phyloP scores from a whole-genome alignment of 2,113 vertebrate species.

The Labeo catla region DNA sequence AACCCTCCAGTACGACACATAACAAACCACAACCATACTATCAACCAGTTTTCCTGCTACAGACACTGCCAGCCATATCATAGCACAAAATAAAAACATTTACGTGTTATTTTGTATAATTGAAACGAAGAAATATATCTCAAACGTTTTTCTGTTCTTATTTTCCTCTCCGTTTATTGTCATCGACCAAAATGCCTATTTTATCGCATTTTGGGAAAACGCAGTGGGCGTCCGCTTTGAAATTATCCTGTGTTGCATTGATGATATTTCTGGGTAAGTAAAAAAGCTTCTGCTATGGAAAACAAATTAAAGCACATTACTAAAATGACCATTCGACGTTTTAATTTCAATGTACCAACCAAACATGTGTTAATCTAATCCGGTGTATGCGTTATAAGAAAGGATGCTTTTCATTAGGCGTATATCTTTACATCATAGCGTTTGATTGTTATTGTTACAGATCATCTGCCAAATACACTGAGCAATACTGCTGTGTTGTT shows the following conservation, averaged over 20 bases:
- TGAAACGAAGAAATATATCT: constrained; percentile 19
- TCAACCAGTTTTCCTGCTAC: constrained; percentile 68
- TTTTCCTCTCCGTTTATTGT: neutral
- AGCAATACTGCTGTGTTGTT: neutral
- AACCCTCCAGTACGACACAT: neutral
- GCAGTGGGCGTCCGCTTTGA: constrained; percentile 48
- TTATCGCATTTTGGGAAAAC: constrained; percentile 38
- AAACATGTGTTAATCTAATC: neutral
- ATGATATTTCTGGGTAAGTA: constrained; percentile 61
- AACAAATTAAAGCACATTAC: neutral
- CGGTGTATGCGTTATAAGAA: neutral
- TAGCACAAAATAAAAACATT: constrained; percentile 67
- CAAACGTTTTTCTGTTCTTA: neutral
- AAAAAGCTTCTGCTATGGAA: constrained; percentile 10
- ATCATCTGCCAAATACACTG: neutral
- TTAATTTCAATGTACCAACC: neutral
- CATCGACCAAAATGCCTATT: constrained; percentile 46
- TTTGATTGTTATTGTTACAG: neutral
- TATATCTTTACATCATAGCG: neutral
- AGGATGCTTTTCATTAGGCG: neutral
- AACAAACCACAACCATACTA: constrained; percentile 66
- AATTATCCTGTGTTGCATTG: constrained; percentile 51
- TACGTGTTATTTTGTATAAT: constrained; percentile 50
- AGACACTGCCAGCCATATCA: constrained; percentile 76
- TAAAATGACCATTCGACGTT: neutral